These are phyloP conservation scores for Amphipyra berbera DNA, from an alignment of 2,888 invertebrate species.

Conservation along the genomic window DNA sequence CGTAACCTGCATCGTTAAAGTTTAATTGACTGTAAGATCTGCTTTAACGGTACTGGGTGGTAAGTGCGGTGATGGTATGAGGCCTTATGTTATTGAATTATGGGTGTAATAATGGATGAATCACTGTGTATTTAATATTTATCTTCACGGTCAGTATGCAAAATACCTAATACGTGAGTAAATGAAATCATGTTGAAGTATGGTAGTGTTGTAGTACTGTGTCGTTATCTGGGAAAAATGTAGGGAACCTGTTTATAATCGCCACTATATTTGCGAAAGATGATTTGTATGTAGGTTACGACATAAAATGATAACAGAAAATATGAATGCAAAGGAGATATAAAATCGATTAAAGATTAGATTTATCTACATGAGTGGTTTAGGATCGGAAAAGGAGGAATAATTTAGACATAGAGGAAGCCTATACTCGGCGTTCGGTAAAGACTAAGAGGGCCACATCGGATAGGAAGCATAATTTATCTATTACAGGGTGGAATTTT, in stretches of 20 bases:
- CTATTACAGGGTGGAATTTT: too few species aligned
- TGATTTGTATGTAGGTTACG: too few species aligned
- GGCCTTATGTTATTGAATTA: constrained; percentile 37
- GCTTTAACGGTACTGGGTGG: constrained; percentile 50
- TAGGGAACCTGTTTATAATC: constrained; percentile 28
- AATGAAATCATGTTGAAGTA: constrained; percentile 39
- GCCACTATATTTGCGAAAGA: constrained; percentile 10
- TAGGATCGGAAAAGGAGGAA: too few species aligned
- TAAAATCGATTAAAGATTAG: too few species aligned
- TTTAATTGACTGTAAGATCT: constrained; percentile 55
- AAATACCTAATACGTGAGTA: constrained; percentile 17
- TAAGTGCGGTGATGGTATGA: constrained; percentile 25
- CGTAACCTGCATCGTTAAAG: constrained; percentile 58
- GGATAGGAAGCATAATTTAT: too few species aligned
- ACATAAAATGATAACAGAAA: too few species aligned
- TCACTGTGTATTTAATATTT: constrained; percentile 44
- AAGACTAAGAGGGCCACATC: too few species aligned
- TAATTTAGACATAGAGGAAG: too few species aligned
- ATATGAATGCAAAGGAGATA: too few species aligned
- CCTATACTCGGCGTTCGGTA: too few species aligned
- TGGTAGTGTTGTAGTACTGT: constrained; percentile 4
- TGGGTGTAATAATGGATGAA: constrained; percentile 29
- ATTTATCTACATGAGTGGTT: too few species aligned
- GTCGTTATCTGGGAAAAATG: constrained; percentile 28
- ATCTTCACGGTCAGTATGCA: constrained; percentile 27